Evolutionary conservation across 2,113 vertebrate genomes (phyloP).

Genomic region (Pavo muticus): DNA sequence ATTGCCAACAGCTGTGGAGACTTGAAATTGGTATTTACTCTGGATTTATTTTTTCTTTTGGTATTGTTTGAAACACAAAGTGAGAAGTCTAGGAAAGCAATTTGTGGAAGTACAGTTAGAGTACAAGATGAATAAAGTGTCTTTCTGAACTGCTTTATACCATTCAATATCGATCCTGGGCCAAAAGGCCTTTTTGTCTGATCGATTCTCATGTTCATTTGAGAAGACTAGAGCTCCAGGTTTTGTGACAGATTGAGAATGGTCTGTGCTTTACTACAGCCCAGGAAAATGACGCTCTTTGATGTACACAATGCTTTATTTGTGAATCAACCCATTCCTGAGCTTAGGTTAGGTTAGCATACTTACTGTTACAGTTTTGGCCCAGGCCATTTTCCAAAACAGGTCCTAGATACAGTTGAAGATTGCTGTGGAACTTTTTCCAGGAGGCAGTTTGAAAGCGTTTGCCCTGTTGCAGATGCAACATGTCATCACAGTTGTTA

Average conservation of each 20-base stretch:
- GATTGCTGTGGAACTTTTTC: background rate
- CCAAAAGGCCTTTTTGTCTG: background rate
- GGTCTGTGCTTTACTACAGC: background rate
- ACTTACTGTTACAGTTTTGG: background rate
- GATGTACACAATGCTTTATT: background rate
- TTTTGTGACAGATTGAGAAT: background rate
- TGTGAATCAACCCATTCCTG: background rate
- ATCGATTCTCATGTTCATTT: background rate
- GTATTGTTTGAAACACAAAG: background rate
- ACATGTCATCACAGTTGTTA: background rate
- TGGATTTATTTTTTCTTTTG: background rate
- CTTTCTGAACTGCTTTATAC: background rate
- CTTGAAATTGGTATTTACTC: conserved; percentile 86
- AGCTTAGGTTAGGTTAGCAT: background rate
- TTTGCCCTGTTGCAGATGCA: background rate
- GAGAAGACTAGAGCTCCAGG: background rate
- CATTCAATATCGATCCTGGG: background rate
- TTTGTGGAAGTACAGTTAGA: background rate
- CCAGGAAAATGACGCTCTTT: background rate
- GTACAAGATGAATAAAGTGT: background rate
- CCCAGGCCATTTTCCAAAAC: background rate
- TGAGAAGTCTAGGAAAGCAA: background rate
- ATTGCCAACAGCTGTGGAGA: conserved; percentile 89
- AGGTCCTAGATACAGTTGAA: background rate
- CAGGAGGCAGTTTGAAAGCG: background rate